phyloP scores from a whole-genome alignment of 35 echinoderm and acorn worm genomes.

The Acanthaster planci region DNA sequence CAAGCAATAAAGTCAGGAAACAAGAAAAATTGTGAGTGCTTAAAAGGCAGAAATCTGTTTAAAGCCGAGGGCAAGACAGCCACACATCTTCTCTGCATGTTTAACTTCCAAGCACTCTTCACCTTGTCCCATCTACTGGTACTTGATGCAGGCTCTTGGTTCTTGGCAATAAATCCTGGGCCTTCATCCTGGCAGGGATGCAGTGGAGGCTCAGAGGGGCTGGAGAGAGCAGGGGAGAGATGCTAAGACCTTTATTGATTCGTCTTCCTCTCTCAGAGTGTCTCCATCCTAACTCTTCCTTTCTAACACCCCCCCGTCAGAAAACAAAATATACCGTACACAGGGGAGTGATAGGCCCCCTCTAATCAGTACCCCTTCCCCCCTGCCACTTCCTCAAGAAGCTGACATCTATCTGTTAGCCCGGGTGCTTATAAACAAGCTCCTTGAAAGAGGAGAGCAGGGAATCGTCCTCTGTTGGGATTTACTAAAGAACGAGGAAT shows the following conservation, averaged over 20 bases:
- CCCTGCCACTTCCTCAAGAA: background rate
- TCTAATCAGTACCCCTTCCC: background rate
- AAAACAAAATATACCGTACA: conserved; percentile 2
- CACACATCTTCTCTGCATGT: no score
- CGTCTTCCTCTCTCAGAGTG: background rate
- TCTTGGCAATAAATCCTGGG: background rate
- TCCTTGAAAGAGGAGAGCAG: no score
- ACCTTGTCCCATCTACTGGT: background rate
- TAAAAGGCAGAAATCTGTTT: no score
- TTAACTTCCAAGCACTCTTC: background rate
- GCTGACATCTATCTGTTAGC: background rate
- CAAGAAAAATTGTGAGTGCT: no score
- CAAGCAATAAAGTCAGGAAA: no score
- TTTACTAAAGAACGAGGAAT: no score
- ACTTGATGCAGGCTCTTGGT: background rate
- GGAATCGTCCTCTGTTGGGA: no score
- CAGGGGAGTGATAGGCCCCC: background rate
- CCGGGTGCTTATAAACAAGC: no score
- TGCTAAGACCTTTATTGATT: background rate
- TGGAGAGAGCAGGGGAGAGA: background rate
- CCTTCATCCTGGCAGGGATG: background rate
- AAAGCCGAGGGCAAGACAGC: no score
- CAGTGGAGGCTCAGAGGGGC: no score
- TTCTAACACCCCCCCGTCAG: background rate
- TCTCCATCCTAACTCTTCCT: background rate